Evolutionary conservation across 2,113 vertebrate species (phyloP).

Genomic region (Odocoileus hemionus): DNA sequence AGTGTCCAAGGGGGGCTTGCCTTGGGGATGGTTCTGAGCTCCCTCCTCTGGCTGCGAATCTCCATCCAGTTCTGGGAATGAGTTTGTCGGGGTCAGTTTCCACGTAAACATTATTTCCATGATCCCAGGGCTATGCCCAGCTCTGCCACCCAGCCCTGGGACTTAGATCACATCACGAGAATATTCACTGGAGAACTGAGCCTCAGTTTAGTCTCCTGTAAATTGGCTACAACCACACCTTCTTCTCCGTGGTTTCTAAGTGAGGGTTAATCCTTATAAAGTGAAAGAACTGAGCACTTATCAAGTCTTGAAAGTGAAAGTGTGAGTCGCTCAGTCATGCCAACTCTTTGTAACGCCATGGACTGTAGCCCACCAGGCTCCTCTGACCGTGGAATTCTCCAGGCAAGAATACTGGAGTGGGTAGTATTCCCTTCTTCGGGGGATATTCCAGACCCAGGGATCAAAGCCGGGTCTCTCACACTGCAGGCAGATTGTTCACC

Average conservation of each 20-base stretch:
- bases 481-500: not conserved
- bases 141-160: not conserved
- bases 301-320: not conserved
- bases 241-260: not conserved
- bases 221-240: not conserved
- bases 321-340: not conserved
- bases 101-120: not conserved
- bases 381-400: not conserved
- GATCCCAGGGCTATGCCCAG: not conserved
- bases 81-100: not conserved
- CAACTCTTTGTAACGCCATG: not conserved
- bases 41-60: not conserved
- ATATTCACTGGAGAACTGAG: not conserved
- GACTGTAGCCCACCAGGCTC: not conserved
- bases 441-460: not conserved
- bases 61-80: not conserved
- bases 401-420: not conserved
- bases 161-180: not conserved
- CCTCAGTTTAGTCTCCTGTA: not conserved
- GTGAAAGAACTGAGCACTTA: not conserved
- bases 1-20: not conserved
- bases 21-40: not conserved
- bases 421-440: not conserved
- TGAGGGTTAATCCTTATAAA: not conserved
- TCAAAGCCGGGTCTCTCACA: not conserved